Evolutionary conservation across 2,888 invertebrate genomes (phyloP).

Genomic region (Apamea monoglypha): DNA sequence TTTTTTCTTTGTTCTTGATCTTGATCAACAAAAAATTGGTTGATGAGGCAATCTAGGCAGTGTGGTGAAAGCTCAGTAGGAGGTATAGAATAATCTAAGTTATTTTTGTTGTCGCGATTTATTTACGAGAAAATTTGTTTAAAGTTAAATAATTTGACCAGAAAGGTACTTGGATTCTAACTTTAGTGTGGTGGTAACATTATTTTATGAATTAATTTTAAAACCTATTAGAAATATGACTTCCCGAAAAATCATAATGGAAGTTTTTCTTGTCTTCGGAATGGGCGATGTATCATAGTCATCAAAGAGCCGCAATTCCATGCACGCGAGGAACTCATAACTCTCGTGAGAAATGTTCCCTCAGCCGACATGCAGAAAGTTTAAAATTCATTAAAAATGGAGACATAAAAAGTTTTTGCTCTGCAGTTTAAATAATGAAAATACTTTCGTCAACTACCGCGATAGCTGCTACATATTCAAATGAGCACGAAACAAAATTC

Average conservation of each 20-base stretch:
- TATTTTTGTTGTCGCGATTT: background rate
- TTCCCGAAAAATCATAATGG: conserved; percentile 7
- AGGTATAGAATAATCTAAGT: background rate
- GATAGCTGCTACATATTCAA: conserved; percentile 58
- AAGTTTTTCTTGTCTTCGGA: conserved; percentile 14
- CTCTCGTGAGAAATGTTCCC: conserved; percentile 36
- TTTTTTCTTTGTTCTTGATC: background rate
- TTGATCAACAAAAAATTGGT: too few species aligned
- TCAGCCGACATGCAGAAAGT: conserved; percentile 50
- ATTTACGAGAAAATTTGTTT: background rate
- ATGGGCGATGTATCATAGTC: conserved; percentile 28
- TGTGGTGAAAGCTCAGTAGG: background rate
- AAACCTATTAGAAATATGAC: background rate
- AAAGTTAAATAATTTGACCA: background rate
- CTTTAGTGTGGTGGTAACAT: background rate
- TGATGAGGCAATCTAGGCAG: background rate
- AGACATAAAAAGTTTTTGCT: conserved; percentile 54
- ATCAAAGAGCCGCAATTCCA: conserved; percentile 41
- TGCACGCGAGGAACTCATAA: conserved; percentile 51
- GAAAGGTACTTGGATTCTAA: background rate
- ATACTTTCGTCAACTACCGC: conserved; percentile 60
- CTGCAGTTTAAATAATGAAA: conserved; percentile 64
- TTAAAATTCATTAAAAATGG: conserved; percentile 58
- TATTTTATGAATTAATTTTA: background rate
- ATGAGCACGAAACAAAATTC: conserved; percentile 62